Percentiles rank a stretch among this genome's conserved stretches.
Conservation (phyloP, 2,113 vertebrate genomes). For the Nymphicus hollandicus region DNA sequence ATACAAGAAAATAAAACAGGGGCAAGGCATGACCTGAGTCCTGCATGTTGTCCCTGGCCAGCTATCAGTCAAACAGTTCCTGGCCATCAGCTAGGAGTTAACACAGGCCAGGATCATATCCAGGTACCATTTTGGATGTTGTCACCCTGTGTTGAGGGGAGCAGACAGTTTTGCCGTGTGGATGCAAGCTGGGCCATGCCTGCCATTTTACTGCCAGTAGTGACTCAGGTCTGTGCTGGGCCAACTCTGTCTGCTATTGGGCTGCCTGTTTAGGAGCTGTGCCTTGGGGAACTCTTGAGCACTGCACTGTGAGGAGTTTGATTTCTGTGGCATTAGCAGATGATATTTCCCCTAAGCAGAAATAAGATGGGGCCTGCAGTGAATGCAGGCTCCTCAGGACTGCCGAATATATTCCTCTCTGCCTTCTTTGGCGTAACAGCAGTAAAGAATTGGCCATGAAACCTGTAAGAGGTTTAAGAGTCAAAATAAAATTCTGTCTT, state of each 20-base stretch:
- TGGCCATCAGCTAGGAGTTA: not conserved
- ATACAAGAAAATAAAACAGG: not conserved
- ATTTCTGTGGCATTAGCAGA: not conserved
- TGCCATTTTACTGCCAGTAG: not conserved
- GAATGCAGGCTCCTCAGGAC: not conserved
- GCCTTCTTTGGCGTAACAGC: not conserved
- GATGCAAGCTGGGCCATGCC: not conserved
- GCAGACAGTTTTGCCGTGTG: not conserved
- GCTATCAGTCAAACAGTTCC: not conserved
- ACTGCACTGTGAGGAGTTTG: not conserved
- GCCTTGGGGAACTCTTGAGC: not conserved
- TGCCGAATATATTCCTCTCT: not conserved
- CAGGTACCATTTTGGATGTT: not conserved
- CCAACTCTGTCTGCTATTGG: not conserved
- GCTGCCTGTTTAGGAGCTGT: not conserved
- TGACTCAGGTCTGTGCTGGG: not conserved
- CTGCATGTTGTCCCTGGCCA: not conserved
- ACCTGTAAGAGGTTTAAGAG: not conserved
- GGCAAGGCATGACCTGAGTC: not conserved
- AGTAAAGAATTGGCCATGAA: not conserved
- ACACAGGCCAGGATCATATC: not conserved
- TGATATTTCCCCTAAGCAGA: not conserved
- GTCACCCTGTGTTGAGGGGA: not conserved
- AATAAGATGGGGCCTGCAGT: not conserved
- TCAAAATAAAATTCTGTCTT: not conserved